phyloP scores from a whole-genome alignment of 2,113 vertebrate genomes.

The Pluvialis apricaria region DNA sequence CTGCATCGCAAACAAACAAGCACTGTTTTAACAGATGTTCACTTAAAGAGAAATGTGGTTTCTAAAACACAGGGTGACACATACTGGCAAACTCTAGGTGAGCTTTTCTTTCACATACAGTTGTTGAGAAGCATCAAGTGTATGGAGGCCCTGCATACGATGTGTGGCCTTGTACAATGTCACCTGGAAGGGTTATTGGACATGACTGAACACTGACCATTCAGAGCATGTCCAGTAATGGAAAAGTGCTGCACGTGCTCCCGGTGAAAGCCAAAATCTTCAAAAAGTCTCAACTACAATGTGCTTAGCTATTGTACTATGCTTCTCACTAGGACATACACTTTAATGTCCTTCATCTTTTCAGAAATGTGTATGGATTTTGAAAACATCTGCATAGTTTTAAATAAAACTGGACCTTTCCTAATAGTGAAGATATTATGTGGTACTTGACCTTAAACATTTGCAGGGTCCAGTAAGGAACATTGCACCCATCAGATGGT shows the following conservation, averaged over 20 bases:
- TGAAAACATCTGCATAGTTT: background rate
- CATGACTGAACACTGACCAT: rapidly evolving
- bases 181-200: background rate
- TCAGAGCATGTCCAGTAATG: rapidly evolving
- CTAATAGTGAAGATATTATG: background rate
- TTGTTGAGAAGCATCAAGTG: background rate
- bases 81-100: background rate
- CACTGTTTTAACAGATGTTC: background rate
- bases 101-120: background rate
- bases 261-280: background rate
- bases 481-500: background rate
- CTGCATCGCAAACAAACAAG: background rate
- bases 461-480: background rate
- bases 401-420: background rate
- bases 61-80: background rate
- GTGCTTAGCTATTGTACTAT: background rate
- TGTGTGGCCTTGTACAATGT: background rate
- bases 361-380: background rate
- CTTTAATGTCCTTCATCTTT: background rate
- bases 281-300: background rate
- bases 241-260: background rate
- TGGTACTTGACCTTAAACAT: background rate
- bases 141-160: background rate
- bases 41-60: background rate
- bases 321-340: background rate